Evolutionary conservation across 2,797 vertebrate species (phyloP), one percentile per base, ranked within the genome.

Genomic region (Etheostoma nigrum): DNA sequence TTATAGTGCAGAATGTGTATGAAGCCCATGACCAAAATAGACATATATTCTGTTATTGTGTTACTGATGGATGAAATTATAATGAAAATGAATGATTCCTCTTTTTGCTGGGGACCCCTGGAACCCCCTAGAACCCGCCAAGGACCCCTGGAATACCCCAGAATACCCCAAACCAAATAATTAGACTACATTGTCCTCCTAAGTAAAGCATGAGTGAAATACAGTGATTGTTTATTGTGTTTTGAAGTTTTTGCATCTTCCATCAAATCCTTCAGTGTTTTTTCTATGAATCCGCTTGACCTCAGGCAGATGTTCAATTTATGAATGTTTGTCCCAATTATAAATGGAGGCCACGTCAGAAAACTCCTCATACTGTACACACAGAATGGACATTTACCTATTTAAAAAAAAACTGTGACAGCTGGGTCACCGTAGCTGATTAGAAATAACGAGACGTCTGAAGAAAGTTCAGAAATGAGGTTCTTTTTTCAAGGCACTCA

Each of bases 401-500:
- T 44, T 69, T 25, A 49, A 33, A 19, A 62, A 44, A 64, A 30
- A 76, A 64, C 49, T 51, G 58, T 21, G 62, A 65, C 57, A 51
- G 66, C 66, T 55, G 67, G 53, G 57, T 77, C 53, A 59, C 54
- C 53, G 64, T 73, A 63, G 51, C 47, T 45, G 30, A 68, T 66
- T 54, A 69, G 40, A 78, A 51, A 82, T 67, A 86, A 88, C 65
- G 36, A 83, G 76, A 44, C 0, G 2, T 36, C 49, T 64, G 25
- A 69, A 52, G 52, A 54, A 16, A 5, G 5, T 47, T 76, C 52
- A 53, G 57, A 64, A 86, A 67, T 42, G 2, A 63, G 59, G 7
- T 23, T 72, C 7, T 66, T 59, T 62, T 40, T 53, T 52, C 14
- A 11, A 4, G 1, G 10, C 53, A 6, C 42, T 63, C 27, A 10